A percentile compares a stretch with the other conserved stretches of the same genome.
Evolutionary conservation across 2,888 invertebrate species (phyloP).

Genomic region (Brachyptera risi): DNA sequence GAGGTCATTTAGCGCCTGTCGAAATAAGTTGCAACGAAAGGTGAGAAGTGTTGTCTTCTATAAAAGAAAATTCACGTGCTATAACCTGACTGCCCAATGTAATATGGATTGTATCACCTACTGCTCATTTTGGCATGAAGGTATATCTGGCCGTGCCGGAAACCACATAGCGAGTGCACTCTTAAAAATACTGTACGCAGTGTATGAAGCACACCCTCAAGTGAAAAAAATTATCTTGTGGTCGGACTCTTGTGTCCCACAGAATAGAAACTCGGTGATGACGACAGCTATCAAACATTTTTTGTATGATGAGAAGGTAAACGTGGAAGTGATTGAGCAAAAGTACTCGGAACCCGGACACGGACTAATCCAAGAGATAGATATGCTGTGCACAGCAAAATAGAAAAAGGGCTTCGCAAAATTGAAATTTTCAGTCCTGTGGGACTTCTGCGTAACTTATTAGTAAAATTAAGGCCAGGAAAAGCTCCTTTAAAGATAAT

Average conservation of each 20-base stretch:
- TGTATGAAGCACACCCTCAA: constrained; percentile 15
- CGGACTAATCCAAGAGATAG: constrained; percentile 8
- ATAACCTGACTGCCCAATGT: constrained; percentile 2
- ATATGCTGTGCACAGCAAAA: constrained; percentile 11
- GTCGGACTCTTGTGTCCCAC: constrained; percentile 30
- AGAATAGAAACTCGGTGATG: constrained; percentile 30
- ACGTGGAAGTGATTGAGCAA: constrained; percentile 1
- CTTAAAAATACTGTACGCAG: constrained; percentile 25
- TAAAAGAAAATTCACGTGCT: not conserved
- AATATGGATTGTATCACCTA: not conserved
- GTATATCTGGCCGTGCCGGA: constrained; percentile 21
- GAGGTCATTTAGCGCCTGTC: too few relatives aligned
- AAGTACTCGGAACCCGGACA: constrained; percentile 10
- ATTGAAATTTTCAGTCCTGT: not conserved
- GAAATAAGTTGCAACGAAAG: too few relatives aligned
- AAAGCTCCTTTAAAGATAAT: constrained; percentile 7
- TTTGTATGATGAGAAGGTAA: not conserved
- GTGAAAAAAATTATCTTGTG: constrained; percentile 29
- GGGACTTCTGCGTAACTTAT: not conserved
- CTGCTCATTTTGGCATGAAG: constrained; percentile 27
- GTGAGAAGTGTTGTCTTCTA: too few relatives aligned
- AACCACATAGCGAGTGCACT: constrained; percentile 29
- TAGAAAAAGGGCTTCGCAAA: not conserved
- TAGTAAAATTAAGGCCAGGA: not conserved
- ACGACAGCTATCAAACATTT: constrained; percentile 22